Evolutionary conservation across 2,797 vertebrate species (phyloP).

Genomic region (Garrulus glandarius): DNA sequence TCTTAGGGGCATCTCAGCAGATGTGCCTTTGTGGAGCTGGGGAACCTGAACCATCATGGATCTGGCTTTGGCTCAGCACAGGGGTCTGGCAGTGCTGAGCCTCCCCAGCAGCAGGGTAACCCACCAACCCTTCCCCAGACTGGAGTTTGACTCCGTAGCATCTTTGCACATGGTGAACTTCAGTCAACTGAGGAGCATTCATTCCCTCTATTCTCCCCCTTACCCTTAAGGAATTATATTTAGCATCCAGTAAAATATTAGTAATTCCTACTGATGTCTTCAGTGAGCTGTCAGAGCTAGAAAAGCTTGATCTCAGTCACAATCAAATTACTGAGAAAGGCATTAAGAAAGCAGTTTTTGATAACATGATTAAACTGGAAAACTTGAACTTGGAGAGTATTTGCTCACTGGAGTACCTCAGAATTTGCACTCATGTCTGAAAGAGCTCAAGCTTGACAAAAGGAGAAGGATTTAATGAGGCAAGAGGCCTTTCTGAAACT

Average conservation of each 20-base stretch:
- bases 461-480: constrained; percentile 70
- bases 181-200: constrained; percentile 61
- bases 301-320: constrained; percentile 74
- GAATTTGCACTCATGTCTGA: constrained; percentile 68
- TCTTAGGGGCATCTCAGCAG: constrained; percentile 49
- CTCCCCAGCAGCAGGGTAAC: constrained; percentile 72
- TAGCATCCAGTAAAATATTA: constrained; percentile 74
- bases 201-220: constrained; percentile 64
- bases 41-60: background rate
- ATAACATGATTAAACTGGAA: constrained; percentile 72
- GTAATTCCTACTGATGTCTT: constrained; percentile 70
- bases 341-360: constrained; percentile 67
- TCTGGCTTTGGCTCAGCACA: constrained; percentile 18
- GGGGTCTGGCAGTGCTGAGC: constrained; percentile 63
- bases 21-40: constrained; percentile 70
- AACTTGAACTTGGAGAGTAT: constrained; percentile 78
- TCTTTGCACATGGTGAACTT: constrained; percentile 64
- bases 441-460: constrained; percentile 74
- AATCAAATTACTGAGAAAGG: constrained; percentile 75
- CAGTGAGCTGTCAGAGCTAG: constrained; percentile 69
- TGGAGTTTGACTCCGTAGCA: constrained; percentile 44
- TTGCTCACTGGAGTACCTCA: constrained; percentile 67
- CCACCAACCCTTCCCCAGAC: constrained; percentile 45
- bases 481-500: constrained; percentile 62
- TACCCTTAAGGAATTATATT: constrained; percentile 76